These are phyloP conservation scores for Corydoras sp. DNA, from an alignment of 2,113 vertebrate genomes.

Conservation along the genomic window DNA sequence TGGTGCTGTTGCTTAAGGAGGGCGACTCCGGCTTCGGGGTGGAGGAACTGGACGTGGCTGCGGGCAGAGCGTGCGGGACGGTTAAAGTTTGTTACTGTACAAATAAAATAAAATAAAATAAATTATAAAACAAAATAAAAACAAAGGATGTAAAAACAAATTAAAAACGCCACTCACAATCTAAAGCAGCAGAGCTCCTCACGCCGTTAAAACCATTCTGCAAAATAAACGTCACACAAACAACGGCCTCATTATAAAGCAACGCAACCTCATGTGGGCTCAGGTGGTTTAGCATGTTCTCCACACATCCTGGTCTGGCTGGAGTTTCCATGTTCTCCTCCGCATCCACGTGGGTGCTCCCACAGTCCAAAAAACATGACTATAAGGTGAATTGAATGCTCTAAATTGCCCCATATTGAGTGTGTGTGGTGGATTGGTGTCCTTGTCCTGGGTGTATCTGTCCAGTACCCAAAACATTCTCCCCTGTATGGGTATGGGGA, in stretches of 20 bases:
- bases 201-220: constrained; percentile 83
- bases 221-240: constrained; percentile 44
- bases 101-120: neutral
- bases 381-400: too few relatives aligned
- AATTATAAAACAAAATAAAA: neutral
- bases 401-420: too few relatives aligned
- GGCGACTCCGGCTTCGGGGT: constrained; percentile 78
- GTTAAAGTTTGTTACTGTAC: constrained; percentile 41
- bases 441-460: too few relatives aligned
- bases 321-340: too few relatives aligned
- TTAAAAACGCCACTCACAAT: constrained; percentile 83
- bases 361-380: too few relatives aligned
- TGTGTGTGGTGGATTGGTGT: too few relatives aligned
- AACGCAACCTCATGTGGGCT: neutral
- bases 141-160: too few relatives aligned
- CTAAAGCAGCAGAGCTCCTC: constrained; percentile 74
- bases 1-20: constrained; percentile 67
- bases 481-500: too few relatives aligned
- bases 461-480: too few relatives aligned
- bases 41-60: constrained; percentile 75
- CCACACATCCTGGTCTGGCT: too few relatives aligned
- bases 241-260: neutral
- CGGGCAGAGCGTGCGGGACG: constrained; percentile 19
- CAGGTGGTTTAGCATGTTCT: neutral
- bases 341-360: too few relatives aligned